phyloP scores from a whole-genome alignment of 1,140 invertebrate genomes.

The Sinonovacula constricta region DNA sequence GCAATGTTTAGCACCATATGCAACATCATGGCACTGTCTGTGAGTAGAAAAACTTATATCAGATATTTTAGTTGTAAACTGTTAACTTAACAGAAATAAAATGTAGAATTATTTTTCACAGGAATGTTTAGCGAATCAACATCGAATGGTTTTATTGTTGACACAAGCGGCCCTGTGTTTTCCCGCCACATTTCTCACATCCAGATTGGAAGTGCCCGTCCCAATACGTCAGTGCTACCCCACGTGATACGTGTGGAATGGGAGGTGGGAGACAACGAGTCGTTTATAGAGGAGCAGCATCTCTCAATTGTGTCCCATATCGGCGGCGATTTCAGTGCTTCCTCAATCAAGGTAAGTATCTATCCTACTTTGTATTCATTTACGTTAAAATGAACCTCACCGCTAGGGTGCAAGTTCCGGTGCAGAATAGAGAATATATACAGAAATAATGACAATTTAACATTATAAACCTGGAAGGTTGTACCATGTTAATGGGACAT shows the following conservation, averaged over 20 bases:
- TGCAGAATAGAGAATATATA: too few relatives aligned
- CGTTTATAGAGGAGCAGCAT: slow-evolving; percentile 31
- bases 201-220: not conserved
- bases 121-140: slow-evolving; percentile 21
- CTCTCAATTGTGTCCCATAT: slow-evolving; percentile 39
- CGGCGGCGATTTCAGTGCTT: slow-evolving; percentile 36
- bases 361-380: too few relatives aligned
- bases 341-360: slow-evolving; percentile 9
- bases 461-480: too few relatives aligned
- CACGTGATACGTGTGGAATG: slow-evolving; percentile 19
- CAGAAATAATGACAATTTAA: too few relatives aligned
- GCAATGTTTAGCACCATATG: too few relatives aligned
- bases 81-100: too few relatives aligned
- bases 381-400: too few relatives aligned
- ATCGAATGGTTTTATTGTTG: slow-evolving; percentile 45
- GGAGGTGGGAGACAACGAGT: slow-evolving; percentile 21
- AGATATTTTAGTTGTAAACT: too few relatives aligned
- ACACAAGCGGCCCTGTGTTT: slow-evolving; percentile 1
- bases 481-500: too few relatives aligned
- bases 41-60: too few relatives aligned
- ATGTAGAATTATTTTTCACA: not conserved
- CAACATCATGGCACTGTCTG: too few relatives aligned
- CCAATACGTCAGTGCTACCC: slow-evolving; percentile 12
- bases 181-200: not conserved
- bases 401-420: too few relatives aligned